Evolutionary conservation across 2,888 invertebrate species (phyloP).

Genomic region (Empis livida): DNA sequence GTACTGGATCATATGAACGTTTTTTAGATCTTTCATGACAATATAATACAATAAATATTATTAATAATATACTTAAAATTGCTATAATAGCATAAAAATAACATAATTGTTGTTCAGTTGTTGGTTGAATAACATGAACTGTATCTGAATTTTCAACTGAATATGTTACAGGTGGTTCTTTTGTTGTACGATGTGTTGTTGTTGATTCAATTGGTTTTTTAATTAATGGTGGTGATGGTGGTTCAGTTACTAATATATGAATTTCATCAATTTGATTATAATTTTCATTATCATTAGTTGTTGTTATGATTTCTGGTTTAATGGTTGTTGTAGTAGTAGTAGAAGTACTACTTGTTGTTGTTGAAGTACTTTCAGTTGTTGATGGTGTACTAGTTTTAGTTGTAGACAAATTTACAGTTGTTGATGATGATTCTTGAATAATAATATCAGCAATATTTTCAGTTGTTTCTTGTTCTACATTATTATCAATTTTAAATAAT

Average conservation of each 20-base stretch:
- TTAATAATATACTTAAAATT: constrained; percentile 14
- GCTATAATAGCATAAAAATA: constrained; percentile 17
- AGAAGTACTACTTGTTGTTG: background rate
- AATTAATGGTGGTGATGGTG: background rate
- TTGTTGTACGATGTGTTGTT: background rate
- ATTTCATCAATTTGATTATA: background rate
- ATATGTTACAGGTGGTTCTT: background rate
- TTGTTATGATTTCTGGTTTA: no score
- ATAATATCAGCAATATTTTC: no score
- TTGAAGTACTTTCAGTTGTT: background rate
- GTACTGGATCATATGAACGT: constrained; percentile 32
- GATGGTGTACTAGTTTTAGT: no score
- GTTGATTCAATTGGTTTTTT: background rate
- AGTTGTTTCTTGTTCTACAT: no score
- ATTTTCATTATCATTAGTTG: no score
- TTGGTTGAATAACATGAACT: background rate
- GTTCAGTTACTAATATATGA: background rate
- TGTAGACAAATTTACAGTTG: background rate
- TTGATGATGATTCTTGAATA: background rate
- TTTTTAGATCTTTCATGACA: constrained; percentile 22
- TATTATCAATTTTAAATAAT: no score
- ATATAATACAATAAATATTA: constrained; percentile 14
- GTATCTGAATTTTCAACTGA: background rate
- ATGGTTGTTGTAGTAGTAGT: no score
- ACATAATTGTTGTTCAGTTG: background rate